phyloP scores from a whole-genome alignment of 1,140 invertebrate genomes.

The Brachionus sp. region DNA sequence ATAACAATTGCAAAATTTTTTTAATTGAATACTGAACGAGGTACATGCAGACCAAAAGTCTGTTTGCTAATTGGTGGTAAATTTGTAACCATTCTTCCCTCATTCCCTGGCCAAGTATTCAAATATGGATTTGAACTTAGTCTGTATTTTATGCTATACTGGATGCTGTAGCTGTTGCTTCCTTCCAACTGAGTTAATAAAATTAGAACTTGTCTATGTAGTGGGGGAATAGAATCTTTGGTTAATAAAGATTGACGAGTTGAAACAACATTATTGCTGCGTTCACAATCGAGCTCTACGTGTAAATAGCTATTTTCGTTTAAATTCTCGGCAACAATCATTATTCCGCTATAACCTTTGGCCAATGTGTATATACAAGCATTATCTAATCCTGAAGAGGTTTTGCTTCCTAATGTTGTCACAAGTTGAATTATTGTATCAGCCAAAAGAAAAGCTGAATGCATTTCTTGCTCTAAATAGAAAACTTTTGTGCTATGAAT shows the following conservation, averaged over 20 bases:
- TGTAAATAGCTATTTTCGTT: conserved; percentile 27
- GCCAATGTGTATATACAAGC: conserved; percentile 44
- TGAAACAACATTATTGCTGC: conserved; percentile 32
- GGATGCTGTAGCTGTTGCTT: conserved; percentile 20
- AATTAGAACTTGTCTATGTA: conserved; percentile 41
- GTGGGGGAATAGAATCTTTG: conserved; percentile 41
- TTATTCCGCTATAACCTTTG: conserved; percentile 28
- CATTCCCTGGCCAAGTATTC: conserved; percentile 42
- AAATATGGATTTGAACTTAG: conserved; percentile 45
- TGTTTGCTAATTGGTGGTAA: conserved; percentile 29
- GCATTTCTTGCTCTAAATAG: conserved; percentile 44
- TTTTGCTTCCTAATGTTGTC: conserved; percentile 11
- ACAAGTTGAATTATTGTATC: conserved; percentile 24
- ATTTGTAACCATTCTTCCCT: conserved; percentile 44
- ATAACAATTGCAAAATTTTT: background rate
- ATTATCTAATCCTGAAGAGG: conserved; percentile 23
- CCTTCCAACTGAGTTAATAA: conserved; percentile 41
- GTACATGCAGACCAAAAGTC: conserved; percentile 36
- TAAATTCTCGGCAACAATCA: conserved; percentile 36
- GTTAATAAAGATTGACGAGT: conserved; percentile 23
- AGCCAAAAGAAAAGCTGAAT: conserved; percentile 25
- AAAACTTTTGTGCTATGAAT: conserved; percentile 44
- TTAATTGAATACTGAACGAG: conserved; percentile 33
- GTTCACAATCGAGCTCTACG: conserved; percentile 37
- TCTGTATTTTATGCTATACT: conserved; percentile 44